These are phyloP conservation scores for Amblyraja radiata DNA, from an alignment of 2,797 vertebrate genomes.

Conservation along the genomic window DNA sequence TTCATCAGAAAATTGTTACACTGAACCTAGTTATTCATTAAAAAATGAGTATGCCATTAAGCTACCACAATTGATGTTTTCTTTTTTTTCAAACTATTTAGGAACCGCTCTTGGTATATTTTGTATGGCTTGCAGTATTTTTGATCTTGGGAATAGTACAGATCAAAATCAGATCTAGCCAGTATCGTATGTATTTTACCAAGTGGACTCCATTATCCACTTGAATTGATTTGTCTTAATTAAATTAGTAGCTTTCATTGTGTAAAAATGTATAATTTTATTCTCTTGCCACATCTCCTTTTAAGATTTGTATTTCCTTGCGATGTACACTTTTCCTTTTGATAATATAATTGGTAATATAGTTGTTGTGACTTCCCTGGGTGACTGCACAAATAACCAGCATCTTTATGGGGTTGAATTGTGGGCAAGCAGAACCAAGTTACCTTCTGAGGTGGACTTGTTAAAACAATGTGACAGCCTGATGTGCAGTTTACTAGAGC, in stretches of 20 bases:
- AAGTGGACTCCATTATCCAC: background rate
- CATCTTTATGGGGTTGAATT: background rate
- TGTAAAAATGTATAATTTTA: slow-evolving; percentile 7
- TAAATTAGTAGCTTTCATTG: background rate
- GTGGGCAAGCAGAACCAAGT: background rate
- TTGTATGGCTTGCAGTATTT: background rate
- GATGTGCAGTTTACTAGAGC: background rate
- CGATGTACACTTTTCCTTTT: background rate
- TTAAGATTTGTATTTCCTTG: background rate
- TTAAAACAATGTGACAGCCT: background rate
- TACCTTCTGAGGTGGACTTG: background rate
- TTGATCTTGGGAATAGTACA: slow-evolving; percentile 6
- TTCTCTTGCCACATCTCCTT: too few relatives aligned
- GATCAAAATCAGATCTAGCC: background rate
- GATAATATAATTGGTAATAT: background rate
- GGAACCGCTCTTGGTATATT: background rate
- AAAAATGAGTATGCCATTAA: background rate
- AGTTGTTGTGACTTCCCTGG: background rate
- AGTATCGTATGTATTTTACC: background rate
- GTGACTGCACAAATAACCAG: background rate
- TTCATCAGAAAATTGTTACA: background rate
- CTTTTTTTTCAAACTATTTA: background rate
- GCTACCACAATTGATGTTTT: background rate
- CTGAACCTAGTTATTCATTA: background rate
- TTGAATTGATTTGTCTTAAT: background rate